Percentiles rank a stretch among this genome's conserved stretches.
phyloP scores from a whole-genome alignment of 2,888 invertebrate species.

The Thumatha senex region DNA sequence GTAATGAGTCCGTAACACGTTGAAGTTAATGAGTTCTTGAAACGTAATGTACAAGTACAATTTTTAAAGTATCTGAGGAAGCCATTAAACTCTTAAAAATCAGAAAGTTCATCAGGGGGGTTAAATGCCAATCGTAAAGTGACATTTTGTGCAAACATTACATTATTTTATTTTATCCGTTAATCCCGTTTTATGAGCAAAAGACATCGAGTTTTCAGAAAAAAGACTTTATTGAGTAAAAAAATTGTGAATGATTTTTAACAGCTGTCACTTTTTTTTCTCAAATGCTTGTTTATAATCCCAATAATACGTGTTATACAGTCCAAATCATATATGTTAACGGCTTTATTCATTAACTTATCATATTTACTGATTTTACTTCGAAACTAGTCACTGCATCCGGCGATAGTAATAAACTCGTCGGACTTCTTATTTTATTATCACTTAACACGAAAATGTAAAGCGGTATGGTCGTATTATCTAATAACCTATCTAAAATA shows the following conservation, averaged over 20 bases:
- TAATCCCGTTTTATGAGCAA: no score
- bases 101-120: background rate
- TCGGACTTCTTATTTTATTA: constrained; percentile 13
- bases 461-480: no score
- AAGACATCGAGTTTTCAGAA: no score
- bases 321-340: constrained; percentile 52
- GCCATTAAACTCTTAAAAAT: background rate
- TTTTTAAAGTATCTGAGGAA: background rate
- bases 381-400: constrained; percentile 47
- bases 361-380: constrained; percentile 38
- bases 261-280: no score
- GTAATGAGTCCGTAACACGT: constrained; percentile 1
- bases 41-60: background rate
- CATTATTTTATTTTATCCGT: background rate
- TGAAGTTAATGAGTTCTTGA: constrained; percentile 7
- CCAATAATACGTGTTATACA: constrained; percentile 51
- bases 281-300: constrained; percentile 39
- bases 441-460: constrained; percentile 7
- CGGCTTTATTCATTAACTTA: constrained; percentile 54
- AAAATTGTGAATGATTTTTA: no score
- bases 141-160: background rate
- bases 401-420: constrained; percentile 30
- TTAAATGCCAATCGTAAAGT: background rate
- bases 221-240: background rate
- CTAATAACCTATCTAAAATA: no score